Percentiles rank a stretch among this genome's conserved stretches.
These are phyloP conservation scores for Aromia moschata DNA, from an alignment of 2,888 invertebrate genomes.

Conservation along the genomic window DNA sequence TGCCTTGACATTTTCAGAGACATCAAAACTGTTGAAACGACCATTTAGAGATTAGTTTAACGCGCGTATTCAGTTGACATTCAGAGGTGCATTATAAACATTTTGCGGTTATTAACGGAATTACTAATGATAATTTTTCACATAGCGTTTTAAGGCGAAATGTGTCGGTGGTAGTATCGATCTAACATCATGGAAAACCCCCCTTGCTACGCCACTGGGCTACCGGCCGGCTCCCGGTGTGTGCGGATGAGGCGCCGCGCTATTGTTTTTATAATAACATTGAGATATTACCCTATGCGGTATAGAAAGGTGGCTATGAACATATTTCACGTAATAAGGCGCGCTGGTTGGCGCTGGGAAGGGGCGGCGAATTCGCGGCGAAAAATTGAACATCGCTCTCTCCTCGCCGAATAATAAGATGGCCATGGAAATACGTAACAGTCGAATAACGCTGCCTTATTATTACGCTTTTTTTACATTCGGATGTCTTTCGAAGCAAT, in stretches of 20 bases:
- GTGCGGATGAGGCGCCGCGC: slow-evolving; percentile 46
- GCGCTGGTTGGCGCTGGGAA: slow-evolving; percentile 50
- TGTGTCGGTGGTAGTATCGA: background rate
- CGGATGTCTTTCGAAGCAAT: slow-evolving; percentile 40
- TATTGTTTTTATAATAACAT: slow-evolving; percentile 62
- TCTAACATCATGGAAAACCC: background rate
- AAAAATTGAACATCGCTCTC: slow-evolving; percentile 56
- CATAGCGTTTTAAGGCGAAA: no score
- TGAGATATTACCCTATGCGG: slow-evolving; percentile 62
- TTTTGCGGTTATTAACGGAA: no score
- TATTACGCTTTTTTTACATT: slow-evolving; percentile 44
- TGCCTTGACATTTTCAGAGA: no score
- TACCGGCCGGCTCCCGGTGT: slow-evolving; percentile 40
- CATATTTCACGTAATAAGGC: slow-evolving; percentile 61
- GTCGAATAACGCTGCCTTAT: slow-evolving; percentile 48
- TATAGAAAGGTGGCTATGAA: slow-evolving; percentile 61
- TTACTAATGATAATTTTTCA: no score
- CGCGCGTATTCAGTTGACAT: no score
- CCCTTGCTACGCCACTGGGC: slow-evolving; percentile 45
- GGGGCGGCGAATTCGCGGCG: no score
- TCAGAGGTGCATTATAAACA: no score
- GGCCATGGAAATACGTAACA: slow-evolving; percentile 51
- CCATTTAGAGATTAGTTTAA: no score
- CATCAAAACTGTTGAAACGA: no score
- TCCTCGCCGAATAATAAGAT: slow-evolving; percentile 54